These are phyloP conservation scores for Bombylius discolor DNA, from an alignment of 2,888 invertebrate genomes.

Conservation along the genomic window DNA sequence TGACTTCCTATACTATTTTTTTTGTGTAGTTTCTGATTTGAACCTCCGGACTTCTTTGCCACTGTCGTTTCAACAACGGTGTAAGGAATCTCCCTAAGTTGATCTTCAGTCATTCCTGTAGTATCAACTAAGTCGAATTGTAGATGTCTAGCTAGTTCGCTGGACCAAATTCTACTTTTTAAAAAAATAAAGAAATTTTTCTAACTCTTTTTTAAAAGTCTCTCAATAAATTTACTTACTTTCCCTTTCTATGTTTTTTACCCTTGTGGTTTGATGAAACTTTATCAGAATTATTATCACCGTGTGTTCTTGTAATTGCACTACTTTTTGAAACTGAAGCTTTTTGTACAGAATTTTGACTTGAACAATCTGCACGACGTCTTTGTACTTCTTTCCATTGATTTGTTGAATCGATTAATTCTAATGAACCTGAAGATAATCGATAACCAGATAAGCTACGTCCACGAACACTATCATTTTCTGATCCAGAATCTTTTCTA, in stretches of 20 bases:
- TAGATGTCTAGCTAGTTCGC: slow-evolving; percentile 70
- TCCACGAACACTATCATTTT: slow-evolving; percentile 49
- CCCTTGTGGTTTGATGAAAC: slow-evolving; percentile 40
- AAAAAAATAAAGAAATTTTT: too few species aligned
- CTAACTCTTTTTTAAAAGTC: too few species aligned
- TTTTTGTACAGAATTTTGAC: slow-evolving; percentile 47
- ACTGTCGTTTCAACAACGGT: slow-evolving; percentile 63
- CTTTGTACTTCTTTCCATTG: slow-evolving; percentile 83
- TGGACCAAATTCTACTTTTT: slow-evolving; percentile 44
- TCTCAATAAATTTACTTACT: slow-evolving; percentile 40
- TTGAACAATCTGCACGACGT: slow-evolving; percentile 49
- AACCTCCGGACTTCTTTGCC: slow-evolving; percentile 30
- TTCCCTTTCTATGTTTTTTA: slow-evolving; percentile 44
- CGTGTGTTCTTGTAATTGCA: slow-evolving; percentile 34
- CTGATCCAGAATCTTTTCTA: slow-evolving; percentile 60
- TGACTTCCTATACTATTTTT: slow-evolving; percentile 30
- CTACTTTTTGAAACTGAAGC: slow-evolving; percentile 55
- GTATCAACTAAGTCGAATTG: slow-evolving; percentile 82
- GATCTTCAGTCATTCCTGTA: slow-evolving; percentile 75
- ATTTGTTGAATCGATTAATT: slow-evolving; percentile 73
- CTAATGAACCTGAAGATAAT: slow-evolving; percentile 40
- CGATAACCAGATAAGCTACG: slow-evolving; percentile 36
- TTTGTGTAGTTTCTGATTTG: slow-evolving; percentile 35
- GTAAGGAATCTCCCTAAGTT: slow-evolving; percentile 76
- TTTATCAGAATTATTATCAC: slow-evolving; percentile 43